These are phyloP conservation scores for Eumerus sabulonum DNA, from an alignment of 2,888 invertebrate genomes.

Conservation along the genomic window DNA sequence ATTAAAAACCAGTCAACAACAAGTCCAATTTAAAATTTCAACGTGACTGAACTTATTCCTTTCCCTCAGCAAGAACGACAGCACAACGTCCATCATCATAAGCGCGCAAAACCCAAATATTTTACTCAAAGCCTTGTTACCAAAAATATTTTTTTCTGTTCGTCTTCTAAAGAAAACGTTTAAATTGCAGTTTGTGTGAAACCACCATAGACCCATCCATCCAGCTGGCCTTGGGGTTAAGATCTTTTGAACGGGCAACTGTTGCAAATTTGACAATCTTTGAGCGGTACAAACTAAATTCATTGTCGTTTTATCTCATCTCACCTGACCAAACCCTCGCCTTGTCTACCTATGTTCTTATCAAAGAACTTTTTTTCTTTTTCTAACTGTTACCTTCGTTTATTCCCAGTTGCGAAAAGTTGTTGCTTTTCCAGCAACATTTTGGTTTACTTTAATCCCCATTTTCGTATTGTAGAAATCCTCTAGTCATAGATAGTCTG, in stretches of 20 bases:
- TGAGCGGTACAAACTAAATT: constrained; percentile 1
- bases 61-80: too few relatives aligned
- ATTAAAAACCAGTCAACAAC: constrained; percentile 53
- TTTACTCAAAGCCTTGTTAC: too few relatives aligned
- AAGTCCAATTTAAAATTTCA: constrained; percentile 48
- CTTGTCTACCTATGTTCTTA: constrained; percentile 44
- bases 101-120: too few relatives aligned
- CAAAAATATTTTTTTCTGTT: too few relatives aligned
- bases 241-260: constrained; percentile 2
- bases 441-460: constrained; percentile 22
- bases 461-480: constrained; percentile 22
- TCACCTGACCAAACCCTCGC: constrained; percentile 49
- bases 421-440: constrained; percentile 40
- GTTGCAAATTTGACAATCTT: neutral
- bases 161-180: neutral
- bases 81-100: neutral
- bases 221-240: neutral
- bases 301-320: constrained; percentile 36
- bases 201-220: neutral
- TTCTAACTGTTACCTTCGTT: constrained; percentile 20
- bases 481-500: constrained; percentile 43
- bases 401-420: constrained; percentile 27
- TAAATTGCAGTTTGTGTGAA: neutral
- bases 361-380: constrained; percentile 40
- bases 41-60: constrained; percentile 42